Percentiles rank a stretch among this genome's conserved stretches.
These are phyloP conservation scores for Epizoanthus ramosus DNA, from an alignment of 92 coral and sea anemone genomes.

Conservation along the genomic window DNA sequence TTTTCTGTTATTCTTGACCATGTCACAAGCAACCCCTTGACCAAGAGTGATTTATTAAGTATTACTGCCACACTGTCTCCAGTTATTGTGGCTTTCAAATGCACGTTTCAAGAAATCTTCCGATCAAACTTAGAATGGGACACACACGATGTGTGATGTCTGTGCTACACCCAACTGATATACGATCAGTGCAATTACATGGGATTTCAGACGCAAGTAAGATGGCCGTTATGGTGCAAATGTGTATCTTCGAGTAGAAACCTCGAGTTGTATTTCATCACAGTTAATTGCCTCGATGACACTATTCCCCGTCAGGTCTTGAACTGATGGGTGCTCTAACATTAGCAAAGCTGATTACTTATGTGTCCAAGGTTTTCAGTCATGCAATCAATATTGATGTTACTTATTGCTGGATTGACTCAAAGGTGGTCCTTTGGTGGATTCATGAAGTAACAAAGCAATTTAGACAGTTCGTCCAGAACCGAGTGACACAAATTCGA, in stretches of 20 bases:
- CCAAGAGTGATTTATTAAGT: constrained; percentile 39
- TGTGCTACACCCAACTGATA: neutral
- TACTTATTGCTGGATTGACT: constrained; percentile 39
- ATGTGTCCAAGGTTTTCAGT: constrained; percentile 16
- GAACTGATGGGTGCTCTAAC: constrained; percentile 55
- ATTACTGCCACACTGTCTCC: constrained; percentile 57
- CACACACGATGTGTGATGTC: constrained; percentile 5
- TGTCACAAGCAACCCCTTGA: constrained; percentile 11
- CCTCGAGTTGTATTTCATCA: constrained; percentile 11
- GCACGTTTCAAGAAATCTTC: constrained; percentile 59
- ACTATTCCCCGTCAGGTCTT: constrained; percentile 56
- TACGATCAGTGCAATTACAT: constrained; percentile 34
- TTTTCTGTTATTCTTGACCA: constrained; percentile 36
- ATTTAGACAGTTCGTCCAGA: constrained; percentile 48
- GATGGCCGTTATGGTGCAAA: constrained; percentile 48
- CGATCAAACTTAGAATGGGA: constrained; percentile 52
- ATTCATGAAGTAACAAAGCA: constrained; percentile 43
- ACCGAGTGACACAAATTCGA: constrained; percentile 44
- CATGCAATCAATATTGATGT: constrained; percentile 14
- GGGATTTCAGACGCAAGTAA: constrained; percentile 49
- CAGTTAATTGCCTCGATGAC: constrained; percentile 50
- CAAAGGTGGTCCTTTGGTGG: constrained; percentile 54
- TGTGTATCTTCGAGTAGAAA: constrained; percentile 53
- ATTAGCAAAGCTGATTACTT: constrained; percentile 44
- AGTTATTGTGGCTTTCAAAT: constrained; percentile 41